Evolutionary conservation across 2,113 vertebrate genomes (phyloP).

Genomic region (Collichthys lucidus): DNA sequence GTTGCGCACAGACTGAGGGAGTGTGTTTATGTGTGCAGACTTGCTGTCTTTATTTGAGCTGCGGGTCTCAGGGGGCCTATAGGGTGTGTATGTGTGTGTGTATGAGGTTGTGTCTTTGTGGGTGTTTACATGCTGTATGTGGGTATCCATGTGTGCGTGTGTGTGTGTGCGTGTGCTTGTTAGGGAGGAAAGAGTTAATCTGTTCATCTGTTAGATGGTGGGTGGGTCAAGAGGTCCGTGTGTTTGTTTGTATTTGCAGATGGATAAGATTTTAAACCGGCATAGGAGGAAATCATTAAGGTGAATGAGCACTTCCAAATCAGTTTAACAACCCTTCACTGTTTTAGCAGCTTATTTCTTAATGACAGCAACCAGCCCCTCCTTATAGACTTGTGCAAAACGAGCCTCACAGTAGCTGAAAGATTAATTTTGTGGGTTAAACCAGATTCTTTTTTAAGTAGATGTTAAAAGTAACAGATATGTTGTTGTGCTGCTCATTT

Average conservation of each 20-base stretch:
- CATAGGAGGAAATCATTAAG: constrained; percentile 72
- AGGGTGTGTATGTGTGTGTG: constrained; percentile 37
- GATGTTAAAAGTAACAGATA: background rate
- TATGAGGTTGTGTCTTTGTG: constrained; percentile 18
- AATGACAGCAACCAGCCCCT: constrained; percentile 25
- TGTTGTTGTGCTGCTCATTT: background rate
- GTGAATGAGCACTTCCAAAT: constrained; percentile 55
- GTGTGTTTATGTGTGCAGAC: constrained; percentile 72
- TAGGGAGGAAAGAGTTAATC: constrained; percentile 51
- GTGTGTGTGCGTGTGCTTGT: background rate
- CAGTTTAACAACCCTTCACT: constrained; percentile 39
- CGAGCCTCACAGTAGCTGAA: constrained; percentile 29
- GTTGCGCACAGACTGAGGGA: constrained; percentile 75
- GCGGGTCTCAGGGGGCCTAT: constrained; percentile 56
- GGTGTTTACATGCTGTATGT: constrained; percentile 25
- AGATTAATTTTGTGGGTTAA: constrained; percentile 2
- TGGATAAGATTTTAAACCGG: constrained; percentile 69
- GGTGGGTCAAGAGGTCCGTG: constrained; percentile 55
- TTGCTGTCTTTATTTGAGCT: constrained; percentile 72
- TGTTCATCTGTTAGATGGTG: constrained; percentile 28
- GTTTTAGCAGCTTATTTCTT: constrained; percentile 57
- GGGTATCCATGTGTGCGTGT: constrained; percentile 8
- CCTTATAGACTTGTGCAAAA: constrained; percentile 15
- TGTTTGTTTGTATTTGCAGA: constrained; percentile 74
- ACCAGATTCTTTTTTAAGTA: background rate